Evolutionary conservation across 2,888 invertebrate genomes (phyloP), one percentile per base, ranked within the genome.

Genomic region (Xylota sylvarum): DNA sequence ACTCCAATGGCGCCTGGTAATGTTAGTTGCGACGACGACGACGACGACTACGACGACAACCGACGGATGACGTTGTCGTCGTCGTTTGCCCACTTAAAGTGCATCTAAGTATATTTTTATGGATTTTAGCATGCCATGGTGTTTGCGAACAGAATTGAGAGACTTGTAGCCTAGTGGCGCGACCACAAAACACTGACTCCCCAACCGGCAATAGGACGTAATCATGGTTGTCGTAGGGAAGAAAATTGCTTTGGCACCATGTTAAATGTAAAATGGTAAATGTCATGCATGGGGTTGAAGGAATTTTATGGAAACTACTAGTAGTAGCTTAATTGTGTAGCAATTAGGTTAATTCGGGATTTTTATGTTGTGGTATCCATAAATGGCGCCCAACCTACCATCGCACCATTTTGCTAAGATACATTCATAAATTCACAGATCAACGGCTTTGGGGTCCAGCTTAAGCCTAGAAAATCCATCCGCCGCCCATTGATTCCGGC

Each of bases 1-100:
- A 86, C 77, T 56, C 56, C 43, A 69, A 82, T 86, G 86, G 86
- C 86, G 86, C 86, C 86, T 55, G 23, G 19, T 46, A 73, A 65
- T 65, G 56, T 46, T 60, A 67, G 37, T 67, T 10, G 43, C 70
- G 58, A n/a, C 56, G 76, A 67, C 74, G 48, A n/a, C n/a, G n/a
- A n/a, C n/a, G n/a, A n/a, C n/a, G n/a, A n/a, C n/a, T n/a, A n/a
- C n/a, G n/a, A n/a, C n/a, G n/a, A n/a, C n/a, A n/a, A n/a, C n/a
- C n/a, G n/a, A 69, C 65, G 43, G 70, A 70, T 72, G 67, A 73
- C 52, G 82, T 72, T 74, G 55, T n/a, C 60, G 40, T 70, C 58
- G 58, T 48, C 40, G 69, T 79, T 69, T 77, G 58, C 58, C 84
- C 67, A 72, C 62, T 48, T 64, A 17, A 60, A 72, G 43, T 69